phyloP scores from a whole-genome alignment of 2,888 invertebrate genomes.

The Tenthredo amoena region DNA sequence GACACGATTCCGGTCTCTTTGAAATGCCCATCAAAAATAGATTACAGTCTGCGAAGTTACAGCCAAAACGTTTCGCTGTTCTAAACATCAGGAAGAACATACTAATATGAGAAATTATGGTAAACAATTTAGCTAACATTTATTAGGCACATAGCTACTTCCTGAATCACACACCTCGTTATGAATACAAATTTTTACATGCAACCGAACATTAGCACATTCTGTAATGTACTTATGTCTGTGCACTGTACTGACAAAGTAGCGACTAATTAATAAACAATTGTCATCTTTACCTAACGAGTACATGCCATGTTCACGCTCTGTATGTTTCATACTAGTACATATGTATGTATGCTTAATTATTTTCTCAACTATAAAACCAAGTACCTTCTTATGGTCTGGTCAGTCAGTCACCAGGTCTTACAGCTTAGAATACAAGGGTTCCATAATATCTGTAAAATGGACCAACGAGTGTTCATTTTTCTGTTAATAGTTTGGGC shows the following conservation, averaged over 20 bases:
- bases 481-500: slow-evolving; percentile 53
- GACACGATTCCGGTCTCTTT: slow-evolving; percentile 16
- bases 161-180: neutral
- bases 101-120: neutral
- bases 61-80: slow-evolving; percentile 7
- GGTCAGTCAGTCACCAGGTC: slow-evolving; percentile 46
- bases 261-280: slow-evolving; percentile 36
- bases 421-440: slow-evolving; percentile 27
- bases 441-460: slow-evolving; percentile 45
- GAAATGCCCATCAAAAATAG: neutral
- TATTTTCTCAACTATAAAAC: slow-evolving; percentile 51
- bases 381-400: slow-evolving; percentile 25
- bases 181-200: neutral
- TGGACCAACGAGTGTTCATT: slow-evolving; percentile 56
- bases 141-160: neutral
- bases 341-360: slow-evolving; percentile 37
- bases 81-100: neutral
- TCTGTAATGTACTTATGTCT: neutral
- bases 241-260: neutral
- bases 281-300: slow-evolving; percentile 50
- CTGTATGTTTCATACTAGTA: slow-evolving; percentile 68
- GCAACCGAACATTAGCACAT: neutral
- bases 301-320: slow-evolving; percentile 71
- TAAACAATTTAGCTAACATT: neutral
- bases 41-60: neutral